Conservation (phyloP, 37 sponge, comb jelly and placozoan genomes). For the Cladorhizidae sp. region DNA sequence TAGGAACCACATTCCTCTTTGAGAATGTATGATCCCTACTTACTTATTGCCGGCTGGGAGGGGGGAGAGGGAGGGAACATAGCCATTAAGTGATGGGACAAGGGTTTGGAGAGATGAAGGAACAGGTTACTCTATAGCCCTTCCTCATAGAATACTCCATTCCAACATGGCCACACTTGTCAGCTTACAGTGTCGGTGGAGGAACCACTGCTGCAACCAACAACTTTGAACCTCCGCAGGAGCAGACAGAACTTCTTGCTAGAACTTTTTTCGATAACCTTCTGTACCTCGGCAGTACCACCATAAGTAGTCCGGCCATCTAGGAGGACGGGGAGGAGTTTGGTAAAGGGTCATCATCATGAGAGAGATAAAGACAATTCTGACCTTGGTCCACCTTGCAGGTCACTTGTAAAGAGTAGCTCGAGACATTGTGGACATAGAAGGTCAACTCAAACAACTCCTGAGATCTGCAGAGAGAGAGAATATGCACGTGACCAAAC, state of each 20-base stretch:
- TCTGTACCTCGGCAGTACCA: neutral
- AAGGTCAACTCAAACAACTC: constrained; percentile 27
- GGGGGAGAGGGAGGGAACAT: no score
- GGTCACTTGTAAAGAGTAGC: neutral
- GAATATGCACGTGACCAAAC: neutral
- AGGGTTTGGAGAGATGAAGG: no score
- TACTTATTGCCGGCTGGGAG: no score
- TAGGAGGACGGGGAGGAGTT: neutral
- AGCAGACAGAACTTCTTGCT: neutral
- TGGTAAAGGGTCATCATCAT: neutral
- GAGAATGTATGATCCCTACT: no score
- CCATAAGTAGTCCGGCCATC: neutral
- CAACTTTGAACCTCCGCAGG: constrained; percentile 14
- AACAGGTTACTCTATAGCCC: no score
- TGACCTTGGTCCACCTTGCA: constrained; percentile 43
- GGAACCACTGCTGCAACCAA: no score
- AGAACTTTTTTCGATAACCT: constrained; percentile 1
- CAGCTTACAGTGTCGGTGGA: no score
- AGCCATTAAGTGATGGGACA: no score
- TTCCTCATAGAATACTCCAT: no score
- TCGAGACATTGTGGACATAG: constrained; percentile 24
- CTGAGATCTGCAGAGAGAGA: constrained; percentile 9
- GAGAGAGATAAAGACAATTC: neutral
- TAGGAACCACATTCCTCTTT: no score
- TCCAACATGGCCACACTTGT: no score